phyloP scores from a whole-genome alignment of 2,797 vertebrate genomes.

The Sebastes hubbsi region DNA sequence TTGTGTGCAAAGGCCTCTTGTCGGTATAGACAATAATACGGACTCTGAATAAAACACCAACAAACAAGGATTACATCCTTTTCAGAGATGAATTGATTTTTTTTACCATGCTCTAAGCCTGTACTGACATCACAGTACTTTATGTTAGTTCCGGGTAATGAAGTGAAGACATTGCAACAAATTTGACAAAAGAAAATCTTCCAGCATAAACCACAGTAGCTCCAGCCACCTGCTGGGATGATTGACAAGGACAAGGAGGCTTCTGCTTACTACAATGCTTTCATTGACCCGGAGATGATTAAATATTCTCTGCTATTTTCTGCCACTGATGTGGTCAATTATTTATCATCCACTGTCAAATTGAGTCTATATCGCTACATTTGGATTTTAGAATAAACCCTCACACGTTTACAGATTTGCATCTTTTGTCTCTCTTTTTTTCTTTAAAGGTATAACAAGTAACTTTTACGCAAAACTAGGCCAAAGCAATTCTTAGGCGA shows the following conservation, averaged over 20 bases:
- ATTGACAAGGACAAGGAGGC: slow-evolving; percentile 17
- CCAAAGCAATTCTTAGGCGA: too few species aligned
- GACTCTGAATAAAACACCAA: background rate
- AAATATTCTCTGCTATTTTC: background rate
- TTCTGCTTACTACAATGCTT: background rate
- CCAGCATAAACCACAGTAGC: background rate
- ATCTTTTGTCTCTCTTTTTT: background rate
- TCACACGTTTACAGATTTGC: background rate
- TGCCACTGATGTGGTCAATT: background rate
- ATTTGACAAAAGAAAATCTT: background rate
- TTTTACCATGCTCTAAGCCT: background rate
- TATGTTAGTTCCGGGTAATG: background rate
- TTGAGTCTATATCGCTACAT: background rate
- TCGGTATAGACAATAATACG: background rate
- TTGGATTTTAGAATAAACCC: background rate
- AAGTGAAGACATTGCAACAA: background rate
- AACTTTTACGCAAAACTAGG: too few species aligned
- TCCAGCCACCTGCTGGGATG: background rate
- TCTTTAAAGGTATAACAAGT: background rate
- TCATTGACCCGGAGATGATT: background rate
- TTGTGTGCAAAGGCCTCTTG: background rate
- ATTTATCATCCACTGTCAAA: background rate
- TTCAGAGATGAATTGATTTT: background rate
- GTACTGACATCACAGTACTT: background rate
- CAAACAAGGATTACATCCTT: background rate